Conservation (phyloP, 2,888 invertebrate genomes). For the Eustalomyia histrio region DNA sequence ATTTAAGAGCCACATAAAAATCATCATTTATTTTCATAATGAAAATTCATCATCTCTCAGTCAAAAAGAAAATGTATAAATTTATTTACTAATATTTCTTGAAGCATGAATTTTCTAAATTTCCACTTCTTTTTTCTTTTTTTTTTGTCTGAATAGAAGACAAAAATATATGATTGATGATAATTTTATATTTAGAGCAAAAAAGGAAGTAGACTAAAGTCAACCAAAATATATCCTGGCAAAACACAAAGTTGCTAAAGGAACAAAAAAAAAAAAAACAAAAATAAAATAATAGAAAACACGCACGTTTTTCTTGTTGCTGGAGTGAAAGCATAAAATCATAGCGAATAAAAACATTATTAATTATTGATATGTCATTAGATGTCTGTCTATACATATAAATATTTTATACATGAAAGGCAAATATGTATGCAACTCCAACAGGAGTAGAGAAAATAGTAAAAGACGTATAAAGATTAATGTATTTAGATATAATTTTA, state of each 20-base stretch:
- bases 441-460: slow-evolving; percentile 30
- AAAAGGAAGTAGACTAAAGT: slow-evolving; percentile 48
- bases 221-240: slow-evolving; percentile 42
- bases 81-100: slow-evolving; percentile 21
- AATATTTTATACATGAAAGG: slow-evolving; percentile 34
- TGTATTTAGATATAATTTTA: slow-evolving; percentile 58
- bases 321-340: slow-evolving; percentile 63
- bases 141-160: slow-evolving; percentile 9
- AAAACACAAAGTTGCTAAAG: slow-evolving; percentile 31
- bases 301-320: slow-evolving; percentile 56
- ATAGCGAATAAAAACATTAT: slow-evolving; percentile 69
- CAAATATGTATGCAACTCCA: slow-evolving; percentile 72
- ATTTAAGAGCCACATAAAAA: slow-evolving; percentile 56
- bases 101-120: slow-evolving; percentile 16
- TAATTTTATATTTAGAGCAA: slow-evolving; percentile 50
- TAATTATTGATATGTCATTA: slow-evolving; percentile 78
- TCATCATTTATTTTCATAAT: slow-evolving; percentile 60
- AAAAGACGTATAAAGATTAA: slow-evolving; percentile 56
- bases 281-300: too few relatives aligned
- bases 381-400: slow-evolving; percentile 71
- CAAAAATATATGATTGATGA: slow-evolving; percentile 62
- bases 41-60: slow-evolving; percentile 29
- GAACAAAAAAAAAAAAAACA: not conserved
- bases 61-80: slow-evolving; percentile 20
- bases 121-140: slow-evolving; percentile 2